Percentiles rank a stretch among this genome's conserved stretches.
Evolutionary conservation across 2,797 vertebrate genomes (phyloP).

Genomic region (Acrossocheilus wenchowensis): DNA sequence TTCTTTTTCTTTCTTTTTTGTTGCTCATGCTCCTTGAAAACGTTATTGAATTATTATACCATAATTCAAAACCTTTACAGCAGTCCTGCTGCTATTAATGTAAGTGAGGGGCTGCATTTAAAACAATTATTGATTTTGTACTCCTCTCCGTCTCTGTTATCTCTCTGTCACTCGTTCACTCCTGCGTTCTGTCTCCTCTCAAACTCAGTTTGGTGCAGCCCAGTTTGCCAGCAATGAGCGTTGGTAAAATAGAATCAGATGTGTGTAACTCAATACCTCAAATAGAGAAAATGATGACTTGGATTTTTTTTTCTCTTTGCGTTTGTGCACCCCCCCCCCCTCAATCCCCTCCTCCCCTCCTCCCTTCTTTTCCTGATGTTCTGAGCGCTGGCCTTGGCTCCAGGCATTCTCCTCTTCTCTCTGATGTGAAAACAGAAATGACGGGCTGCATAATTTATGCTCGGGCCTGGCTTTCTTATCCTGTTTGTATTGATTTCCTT

Average conservation of each 20-base stretch:
- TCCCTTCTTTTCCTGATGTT: slow-evolving; percentile 45
- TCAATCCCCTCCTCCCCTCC: slow-evolving; percentile 7
- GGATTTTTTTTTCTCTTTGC: slow-evolving; percentile 63
- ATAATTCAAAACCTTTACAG: slow-evolving; percentile 75
- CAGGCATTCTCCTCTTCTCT: slow-evolving; percentile 64
- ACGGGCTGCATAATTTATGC: slow-evolving; percentile 88
- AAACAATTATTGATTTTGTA: slow-evolving; percentile 89
- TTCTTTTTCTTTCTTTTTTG: neutral
- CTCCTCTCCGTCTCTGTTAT: slow-evolving; percentile 22
- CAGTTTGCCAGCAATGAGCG: slow-evolving; percentile 84
- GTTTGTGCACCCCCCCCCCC: slow-evolving; percentile 37
- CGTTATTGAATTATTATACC: slow-evolving; percentile 71
- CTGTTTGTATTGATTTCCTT: slow-evolving; percentile 92
- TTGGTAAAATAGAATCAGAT: slow-evolving; percentile 97
- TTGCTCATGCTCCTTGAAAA: slow-evolving; percentile 9
- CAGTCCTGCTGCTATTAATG: slow-evolving; percentile 74
- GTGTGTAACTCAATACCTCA: slow-evolving; percentile 96
- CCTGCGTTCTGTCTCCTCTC: slow-evolving; percentile 56
- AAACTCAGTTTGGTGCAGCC: slow-evolving; percentile 79
- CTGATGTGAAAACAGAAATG: slow-evolving; percentile 89
- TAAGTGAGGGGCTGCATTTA: slow-evolving; percentile 79
- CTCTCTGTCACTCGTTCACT: slow-evolving; percentile 48
- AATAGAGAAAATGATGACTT: slow-evolving; percentile 91
- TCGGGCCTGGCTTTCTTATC: slow-evolving; percentile 86
- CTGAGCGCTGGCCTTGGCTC: slow-evolving; percentile 58